phyloP scores from a whole-genome alignment of 2,888 invertebrate species.

The Rhopalosiphum nymphaeae region DNA sequence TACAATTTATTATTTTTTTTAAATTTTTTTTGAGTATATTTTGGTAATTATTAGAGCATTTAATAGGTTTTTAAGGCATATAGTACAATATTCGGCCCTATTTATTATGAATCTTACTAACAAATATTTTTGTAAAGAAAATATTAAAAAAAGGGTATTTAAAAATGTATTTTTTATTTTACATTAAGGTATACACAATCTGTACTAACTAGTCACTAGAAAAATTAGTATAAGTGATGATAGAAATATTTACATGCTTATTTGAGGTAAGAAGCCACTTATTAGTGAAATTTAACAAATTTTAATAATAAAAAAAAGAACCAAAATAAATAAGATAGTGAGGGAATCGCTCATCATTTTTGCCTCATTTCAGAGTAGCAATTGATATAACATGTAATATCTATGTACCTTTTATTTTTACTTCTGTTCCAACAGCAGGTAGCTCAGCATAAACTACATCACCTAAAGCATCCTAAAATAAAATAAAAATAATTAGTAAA shows the following conservation, averaged over 20 bases:
- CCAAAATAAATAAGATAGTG: not conserved
- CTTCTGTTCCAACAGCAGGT: slow-evolving; percentile 82
- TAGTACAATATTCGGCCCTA: no score
- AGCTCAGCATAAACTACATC: slow-evolving; percentile 97
- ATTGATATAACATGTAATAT: not conserved
- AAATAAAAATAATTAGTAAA: slow-evolving; percentile 37
- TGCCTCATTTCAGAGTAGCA: not conserved
- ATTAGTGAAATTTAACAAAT: no score
- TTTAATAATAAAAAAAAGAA: not conserved
- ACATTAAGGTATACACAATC: no score
- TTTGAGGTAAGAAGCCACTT: no score
- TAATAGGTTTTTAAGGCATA: no score
- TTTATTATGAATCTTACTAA: not conserved
- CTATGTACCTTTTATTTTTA: slow-evolving; percentile 77
- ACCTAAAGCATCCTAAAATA: slow-evolving; percentile 86
- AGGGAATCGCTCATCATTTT: not conserved
- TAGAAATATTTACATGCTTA: no score
- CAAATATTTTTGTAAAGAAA: not conserved
- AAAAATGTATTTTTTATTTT: not conserved
- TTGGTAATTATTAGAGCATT: no score
- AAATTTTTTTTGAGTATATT: no score
- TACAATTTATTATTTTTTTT: no score
- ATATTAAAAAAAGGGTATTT: not conserved
- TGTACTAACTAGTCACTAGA: no score
- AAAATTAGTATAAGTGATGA: no score